A percentile compares a stretch with the other conserved stretches of the same genome.
Evolutionary conservation across 2,888 invertebrate species (phyloP).

Genomic region (Drosophila pseudotalamancana): DNA sequence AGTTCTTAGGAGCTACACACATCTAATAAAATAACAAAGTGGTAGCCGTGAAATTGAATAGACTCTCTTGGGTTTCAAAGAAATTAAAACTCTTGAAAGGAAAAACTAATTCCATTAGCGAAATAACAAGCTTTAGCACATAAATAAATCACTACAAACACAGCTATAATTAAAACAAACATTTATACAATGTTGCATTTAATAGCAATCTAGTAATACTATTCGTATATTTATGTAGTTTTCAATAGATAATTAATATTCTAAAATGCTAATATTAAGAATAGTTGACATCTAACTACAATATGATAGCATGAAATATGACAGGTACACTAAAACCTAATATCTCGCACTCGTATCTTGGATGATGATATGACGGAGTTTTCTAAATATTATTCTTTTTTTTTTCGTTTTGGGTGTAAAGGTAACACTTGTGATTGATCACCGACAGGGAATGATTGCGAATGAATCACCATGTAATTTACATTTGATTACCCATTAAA

Average conservation of each 20-base stretch:
- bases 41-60: constrained; percentile 28
- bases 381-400: constrained; percentile 2
- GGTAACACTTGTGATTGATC: too few relatives aligned
- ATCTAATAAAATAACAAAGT: constrained; percentile 28
- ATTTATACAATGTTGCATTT: constrained; percentile 23
- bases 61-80: constrained; percentile 1
- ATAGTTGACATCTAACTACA: constrained; percentile 38
- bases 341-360: constrained; percentile 6
- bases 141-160: constrained; percentile 52
- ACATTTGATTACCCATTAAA: constrained; percentile 8
- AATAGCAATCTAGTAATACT: constrained; percentile 11
- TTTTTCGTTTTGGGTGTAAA: too few relatives aligned
- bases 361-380: constrained; percentile 61
- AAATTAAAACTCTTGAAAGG: constrained; percentile 11
- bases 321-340: constrained; percentile 57
- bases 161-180: constrained; percentile 47
- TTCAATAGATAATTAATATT: constrained; percentile 23
- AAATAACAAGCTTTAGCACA: constrained; percentile 2
- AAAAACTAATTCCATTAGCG: constrained; percentile 7
- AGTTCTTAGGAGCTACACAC: constrained; percentile 26
- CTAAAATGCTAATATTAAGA: constrained; percentile 33
- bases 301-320: constrained; percentile 34
- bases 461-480: constrained; percentile 52
- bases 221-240: constrained; percentile 16
- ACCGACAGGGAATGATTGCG: too few relatives aligned